phyloP scores from a whole-genome alignment of 2,113 vertebrate species.

The Siniperca knerii region DNA sequence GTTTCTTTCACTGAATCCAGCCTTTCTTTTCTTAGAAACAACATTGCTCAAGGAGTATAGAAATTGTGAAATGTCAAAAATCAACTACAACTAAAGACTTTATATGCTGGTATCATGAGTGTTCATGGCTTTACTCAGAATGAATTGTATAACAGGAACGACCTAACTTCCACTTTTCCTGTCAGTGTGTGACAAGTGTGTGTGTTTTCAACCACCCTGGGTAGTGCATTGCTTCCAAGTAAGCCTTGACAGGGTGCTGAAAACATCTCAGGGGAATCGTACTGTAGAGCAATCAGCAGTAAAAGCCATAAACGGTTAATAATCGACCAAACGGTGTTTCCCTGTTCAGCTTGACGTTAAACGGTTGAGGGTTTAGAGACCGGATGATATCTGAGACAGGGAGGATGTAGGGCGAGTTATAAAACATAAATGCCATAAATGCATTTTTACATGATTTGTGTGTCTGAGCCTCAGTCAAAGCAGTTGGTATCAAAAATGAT shows the following conservation, averaged over 20 bases:
- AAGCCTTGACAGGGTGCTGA: not conserved
- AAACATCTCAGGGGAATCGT: not conserved
- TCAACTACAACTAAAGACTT: not conserved
- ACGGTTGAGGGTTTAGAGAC: not conserved
- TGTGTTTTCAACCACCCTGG: not conserved
- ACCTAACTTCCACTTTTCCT: not conserved
- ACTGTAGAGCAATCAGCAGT: not conserved
- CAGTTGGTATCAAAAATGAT: no score
- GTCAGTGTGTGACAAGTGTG: not conserved
- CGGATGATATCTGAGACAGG: not conserved
- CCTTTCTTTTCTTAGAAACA: conserved; percentile 11
- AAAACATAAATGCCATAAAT: not conserved
- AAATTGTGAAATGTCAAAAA: conserved; percentile 18
- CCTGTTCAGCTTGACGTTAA: not conserved
- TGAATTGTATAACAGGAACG: not conserved
- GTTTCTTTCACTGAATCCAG: not conserved
- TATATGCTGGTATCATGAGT: not conserved
- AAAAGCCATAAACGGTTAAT: conserved; percentile 30
- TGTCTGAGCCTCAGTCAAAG: no score
- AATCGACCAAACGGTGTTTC: conserved; percentile 11
- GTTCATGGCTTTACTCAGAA: not conserved
- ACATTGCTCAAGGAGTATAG: not conserved
- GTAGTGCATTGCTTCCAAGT: conserved; percentile 22
- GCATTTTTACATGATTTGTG: no score
- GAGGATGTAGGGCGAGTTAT: not conserved